These are phyloP conservation scores for Loris lydekkerianus DNA, from an alignment of 2,797 vertebrate genomes.

Conservation along the genomic window DNA sequence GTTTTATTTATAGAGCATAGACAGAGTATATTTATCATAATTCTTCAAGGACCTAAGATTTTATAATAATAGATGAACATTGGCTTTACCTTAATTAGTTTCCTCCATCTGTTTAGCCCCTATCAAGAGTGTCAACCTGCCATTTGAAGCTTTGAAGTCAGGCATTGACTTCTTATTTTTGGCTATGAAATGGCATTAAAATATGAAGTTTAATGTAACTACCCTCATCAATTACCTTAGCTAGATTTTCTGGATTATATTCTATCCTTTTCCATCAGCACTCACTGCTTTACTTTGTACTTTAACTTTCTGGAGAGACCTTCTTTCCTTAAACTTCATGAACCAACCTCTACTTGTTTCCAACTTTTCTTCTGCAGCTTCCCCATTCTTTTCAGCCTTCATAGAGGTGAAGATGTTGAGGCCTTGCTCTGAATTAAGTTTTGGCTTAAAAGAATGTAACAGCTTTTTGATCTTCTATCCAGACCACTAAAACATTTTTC, in stretches of 20 bases:
- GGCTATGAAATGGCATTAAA: not conserved
- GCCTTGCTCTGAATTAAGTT: not conserved
- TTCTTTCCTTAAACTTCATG: not conserved
- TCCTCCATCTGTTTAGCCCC: not conserved
- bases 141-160: not conserved
- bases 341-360: not conserved
- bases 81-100: not conserved
- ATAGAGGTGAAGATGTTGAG: not conserved
- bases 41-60: not conserved
- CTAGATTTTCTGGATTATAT: not conserved
- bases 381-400: not conserved
- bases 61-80: not conserved
- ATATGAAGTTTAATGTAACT: not conserved
- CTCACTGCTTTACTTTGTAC: not conserved
- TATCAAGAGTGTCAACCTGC: not conserved
- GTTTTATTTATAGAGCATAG: not conserved
- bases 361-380: not conserved
- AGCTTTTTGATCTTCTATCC: not conserved
- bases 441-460: not conserved
- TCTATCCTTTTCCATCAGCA: not conserved
- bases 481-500: not conserved
- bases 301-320: not conserved
- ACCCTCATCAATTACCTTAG: not conserved
- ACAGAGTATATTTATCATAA: not conserved
- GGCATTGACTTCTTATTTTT: not conserved